Percentiles rank a stretch among this genome's conserved stretches.
phyloP scores from a whole-genome alignment of 1,140 invertebrate genomes.

The Drosophila setifemur region DNA sequence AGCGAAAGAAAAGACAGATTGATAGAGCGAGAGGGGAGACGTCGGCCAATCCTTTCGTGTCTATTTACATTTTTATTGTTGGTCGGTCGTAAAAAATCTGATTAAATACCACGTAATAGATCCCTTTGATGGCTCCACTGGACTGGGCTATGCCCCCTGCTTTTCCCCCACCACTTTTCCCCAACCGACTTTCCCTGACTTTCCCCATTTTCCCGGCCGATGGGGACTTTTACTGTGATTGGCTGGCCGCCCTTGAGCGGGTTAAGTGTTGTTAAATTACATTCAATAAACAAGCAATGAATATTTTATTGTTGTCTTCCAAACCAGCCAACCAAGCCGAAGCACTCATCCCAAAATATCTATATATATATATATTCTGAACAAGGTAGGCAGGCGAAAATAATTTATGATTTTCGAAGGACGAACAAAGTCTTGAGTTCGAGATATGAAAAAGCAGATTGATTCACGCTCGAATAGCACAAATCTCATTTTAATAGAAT shows the following conservation, averaged over 20 bases:
- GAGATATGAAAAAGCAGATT: conserved; percentile 54
- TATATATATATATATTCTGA: too few species aligned
- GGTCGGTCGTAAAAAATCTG: conserved; percentile 75
- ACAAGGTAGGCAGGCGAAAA: conserved; percentile 58
- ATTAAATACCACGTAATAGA: conserved; percentile 81
- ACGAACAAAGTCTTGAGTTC: not conserved
- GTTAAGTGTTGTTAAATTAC: conserved; percentile 80
- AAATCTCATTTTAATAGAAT: conserved; percentile 79
- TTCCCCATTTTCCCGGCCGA: not conserved
- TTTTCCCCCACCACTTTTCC: not conserved
- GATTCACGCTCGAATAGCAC: conserved; percentile 76
- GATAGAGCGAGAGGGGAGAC: not conserved
- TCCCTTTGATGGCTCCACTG: conserved; percentile 47
- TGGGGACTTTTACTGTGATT: conserved; percentile 53
- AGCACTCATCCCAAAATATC: conserved; percentile 16
- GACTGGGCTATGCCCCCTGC: not conserved
- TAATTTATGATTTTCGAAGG: conserved; percentile 62
- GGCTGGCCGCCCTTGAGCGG: conserved; percentile 36
- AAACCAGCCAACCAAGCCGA: too few species aligned
- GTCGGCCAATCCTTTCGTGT: conserved; percentile 69
- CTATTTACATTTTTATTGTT: conserved; percentile 79
- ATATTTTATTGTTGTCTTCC: conserved; percentile 78
- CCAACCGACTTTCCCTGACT: not conserved
- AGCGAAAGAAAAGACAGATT: not conserved
- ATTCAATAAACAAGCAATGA: conserved; percentile 80